Percentiles rank a stretch among this genome's conserved stretches.
Conservation (phyloP, 2,113 vertebrate genomes). For the Barnardius zonarius region DNA sequence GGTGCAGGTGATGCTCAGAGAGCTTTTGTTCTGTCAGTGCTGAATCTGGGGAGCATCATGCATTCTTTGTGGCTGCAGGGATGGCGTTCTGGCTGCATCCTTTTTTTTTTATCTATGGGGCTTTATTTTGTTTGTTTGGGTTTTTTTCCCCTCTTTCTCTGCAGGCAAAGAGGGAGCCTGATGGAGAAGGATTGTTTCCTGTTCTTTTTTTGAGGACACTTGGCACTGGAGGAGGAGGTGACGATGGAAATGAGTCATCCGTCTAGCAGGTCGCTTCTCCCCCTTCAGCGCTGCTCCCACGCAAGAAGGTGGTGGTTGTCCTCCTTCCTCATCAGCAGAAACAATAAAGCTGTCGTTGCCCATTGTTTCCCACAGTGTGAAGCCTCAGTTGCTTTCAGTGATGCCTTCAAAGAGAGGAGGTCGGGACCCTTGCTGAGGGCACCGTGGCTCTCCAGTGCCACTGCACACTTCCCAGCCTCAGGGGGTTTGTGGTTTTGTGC, state of each 20-base stretch:
- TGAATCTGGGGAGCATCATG: not conserved
- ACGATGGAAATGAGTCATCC: not conserved
- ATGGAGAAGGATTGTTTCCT: not conserved
- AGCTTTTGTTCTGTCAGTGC: rapidly evolving
- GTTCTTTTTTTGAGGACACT: not conserved
- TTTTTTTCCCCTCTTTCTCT: rapidly evolving
- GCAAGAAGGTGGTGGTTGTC: not conserved
- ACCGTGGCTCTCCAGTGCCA: rapidly evolving
- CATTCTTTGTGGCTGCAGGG: not conserved
- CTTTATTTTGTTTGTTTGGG: too few species aligned
- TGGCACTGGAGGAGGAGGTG: conserved; percentile 6
- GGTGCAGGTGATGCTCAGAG: not conserved
- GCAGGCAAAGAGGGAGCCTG: not conserved
- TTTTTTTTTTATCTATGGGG: not conserved
- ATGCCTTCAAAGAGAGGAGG: not conserved
- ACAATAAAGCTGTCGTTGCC: not conserved
- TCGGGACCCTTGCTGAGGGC: not conserved
- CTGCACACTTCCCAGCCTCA: not conserved
- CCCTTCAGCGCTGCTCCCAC: conserved; percentile 20
- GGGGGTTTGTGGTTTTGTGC: not conserved
- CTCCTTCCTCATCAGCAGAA: not conserved
- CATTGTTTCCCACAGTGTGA: not conserved
- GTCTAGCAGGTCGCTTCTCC: conserved; percentile 41
- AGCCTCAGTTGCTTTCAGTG: not conserved
- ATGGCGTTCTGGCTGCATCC: not conserved